Evolutionary conservation across 2,888 invertebrate genomes (phyloP).

Genomic region (Lysandra coridon): DNA sequence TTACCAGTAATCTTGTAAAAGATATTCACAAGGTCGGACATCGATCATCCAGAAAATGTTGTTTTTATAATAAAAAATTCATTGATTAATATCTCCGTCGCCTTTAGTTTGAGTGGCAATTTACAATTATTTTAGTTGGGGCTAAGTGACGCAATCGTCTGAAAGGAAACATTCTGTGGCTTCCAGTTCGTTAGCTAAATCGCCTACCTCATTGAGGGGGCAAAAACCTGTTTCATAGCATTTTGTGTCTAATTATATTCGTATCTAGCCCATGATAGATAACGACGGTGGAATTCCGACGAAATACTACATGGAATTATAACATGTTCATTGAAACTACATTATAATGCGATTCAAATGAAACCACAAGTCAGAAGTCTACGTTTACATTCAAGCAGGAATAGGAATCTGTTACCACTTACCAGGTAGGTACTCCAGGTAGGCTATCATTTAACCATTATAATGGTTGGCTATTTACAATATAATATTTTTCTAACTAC

Average conservation of each 20-base stretch:
- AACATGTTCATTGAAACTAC: neutral
- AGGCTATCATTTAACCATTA: neutral
- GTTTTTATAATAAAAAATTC: neutral
- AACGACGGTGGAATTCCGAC: neutral
- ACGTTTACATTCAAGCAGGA: neutral
- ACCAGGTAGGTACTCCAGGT: neutral
- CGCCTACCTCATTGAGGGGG: constrained; percentile 16
- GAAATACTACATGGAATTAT: neutral
- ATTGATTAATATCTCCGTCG: neutral
- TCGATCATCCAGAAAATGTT: neutral
- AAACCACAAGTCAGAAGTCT: constrained; percentile 10
- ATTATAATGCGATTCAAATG: neutral
- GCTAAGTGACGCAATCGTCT: constrained; percentile 40
- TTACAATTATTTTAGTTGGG: constrained; percentile 37
- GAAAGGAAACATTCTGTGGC: constrained; percentile 39
- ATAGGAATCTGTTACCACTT: neutral
- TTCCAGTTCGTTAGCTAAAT: constrained; percentile 32
- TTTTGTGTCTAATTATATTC: constrained; percentile 9
- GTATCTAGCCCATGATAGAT: constrained; percentile 6
- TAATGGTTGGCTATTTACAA: neutral
- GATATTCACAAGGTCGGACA: neutral
- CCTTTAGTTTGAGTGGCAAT: constrained; percentile 37
- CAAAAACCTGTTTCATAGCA: constrained; percentile 8
- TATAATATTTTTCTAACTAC: neutral
- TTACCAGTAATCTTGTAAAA: neutral